Percentiles rank a stretch among this genome's conserved stretches.
These are phyloP conservation scores for Ciconia maguari DNA, from an alignment of 2,113 vertebrate genomes.

Conservation along the genomic window DNA sequence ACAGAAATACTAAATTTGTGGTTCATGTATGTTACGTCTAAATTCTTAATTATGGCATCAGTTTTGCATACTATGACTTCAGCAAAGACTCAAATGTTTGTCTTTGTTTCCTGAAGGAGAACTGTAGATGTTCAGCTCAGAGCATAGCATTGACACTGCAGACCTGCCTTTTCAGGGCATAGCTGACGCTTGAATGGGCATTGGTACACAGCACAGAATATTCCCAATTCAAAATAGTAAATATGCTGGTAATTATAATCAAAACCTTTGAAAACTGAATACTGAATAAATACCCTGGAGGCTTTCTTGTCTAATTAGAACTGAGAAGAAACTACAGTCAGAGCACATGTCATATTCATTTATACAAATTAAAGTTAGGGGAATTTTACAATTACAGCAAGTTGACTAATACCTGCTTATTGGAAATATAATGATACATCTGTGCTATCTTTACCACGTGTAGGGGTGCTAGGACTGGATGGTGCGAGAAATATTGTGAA, in stretches of 20 bases:
- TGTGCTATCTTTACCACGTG: background rate
- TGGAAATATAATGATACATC: background rate
- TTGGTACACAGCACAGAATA: background rate
- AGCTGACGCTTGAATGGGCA: background rate
- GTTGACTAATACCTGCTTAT: background rate
- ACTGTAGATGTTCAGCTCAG: background rate
- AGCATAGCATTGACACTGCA: background rate
- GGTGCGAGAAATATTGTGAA: background rate
- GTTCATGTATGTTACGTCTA: background rate
- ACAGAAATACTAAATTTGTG: background rate
- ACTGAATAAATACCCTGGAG: background rate
- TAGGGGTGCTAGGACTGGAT: background rate
- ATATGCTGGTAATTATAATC: background rate
- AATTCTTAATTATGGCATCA: background rate
- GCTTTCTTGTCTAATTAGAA: background rate
- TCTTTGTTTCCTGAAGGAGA: background rate
- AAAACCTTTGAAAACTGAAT: background rate
- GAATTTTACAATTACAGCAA: background rate
- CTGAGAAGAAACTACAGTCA: background rate
- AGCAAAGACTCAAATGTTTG: background rate
- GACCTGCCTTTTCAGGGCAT: background rate
- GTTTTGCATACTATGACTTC: background rate
- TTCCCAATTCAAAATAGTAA: background rate
- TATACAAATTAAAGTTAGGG: background rate
- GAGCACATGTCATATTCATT: background rate